phyloP scores from a whole-genome alignment of 2,888 invertebrate species.

The Melitaea athalia region DNA sequence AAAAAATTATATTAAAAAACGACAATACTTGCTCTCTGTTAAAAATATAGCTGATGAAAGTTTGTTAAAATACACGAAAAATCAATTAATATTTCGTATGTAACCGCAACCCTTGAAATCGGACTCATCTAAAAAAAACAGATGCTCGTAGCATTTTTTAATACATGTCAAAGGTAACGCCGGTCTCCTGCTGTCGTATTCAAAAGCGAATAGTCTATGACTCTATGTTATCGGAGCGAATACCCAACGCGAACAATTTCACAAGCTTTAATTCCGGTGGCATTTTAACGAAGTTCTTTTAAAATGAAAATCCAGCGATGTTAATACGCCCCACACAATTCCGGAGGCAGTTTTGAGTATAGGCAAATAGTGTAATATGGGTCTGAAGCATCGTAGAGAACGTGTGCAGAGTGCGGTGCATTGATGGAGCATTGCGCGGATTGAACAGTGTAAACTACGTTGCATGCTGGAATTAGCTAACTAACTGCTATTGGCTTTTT shows the following conservation, averaged over 20 bases:
- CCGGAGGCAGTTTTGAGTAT: conserved; percentile 26
- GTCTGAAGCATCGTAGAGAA: conserved; percentile 32
- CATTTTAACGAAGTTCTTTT: conserved; percentile 37
- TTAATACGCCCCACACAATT: conserved; percentile 38
- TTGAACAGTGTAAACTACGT: conserved; percentile 25
- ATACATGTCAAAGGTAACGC: conserved; percentile 22
- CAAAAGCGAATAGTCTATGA: conserved; percentile 20
- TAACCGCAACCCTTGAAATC: no score
- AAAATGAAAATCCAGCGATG: conserved; percentile 36
- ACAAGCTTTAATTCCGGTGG: conserved; percentile 37
- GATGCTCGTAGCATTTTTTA: conserved; percentile 11
- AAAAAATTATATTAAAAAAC: no score
- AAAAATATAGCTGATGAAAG: background rate
- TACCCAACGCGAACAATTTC: conserved; percentile 35
- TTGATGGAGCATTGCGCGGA: conserved; percentile 9
- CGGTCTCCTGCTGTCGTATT: conserved; percentile 7
- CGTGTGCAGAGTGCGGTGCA: conserved; percentile 17
- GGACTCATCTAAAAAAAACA: background rate
- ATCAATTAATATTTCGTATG: background rate
- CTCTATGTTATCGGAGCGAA: conserved; percentile 20
- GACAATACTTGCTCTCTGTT: no score
- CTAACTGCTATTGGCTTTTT: conserved; percentile 17
- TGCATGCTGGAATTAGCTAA: conserved; percentile 18
- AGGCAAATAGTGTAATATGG: conserved; percentile 27
- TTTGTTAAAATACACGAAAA: background rate